Evolutionary conservation across 1,140 invertebrate species (phyloP).

Genomic region (Pteromalus puparum): DNA sequence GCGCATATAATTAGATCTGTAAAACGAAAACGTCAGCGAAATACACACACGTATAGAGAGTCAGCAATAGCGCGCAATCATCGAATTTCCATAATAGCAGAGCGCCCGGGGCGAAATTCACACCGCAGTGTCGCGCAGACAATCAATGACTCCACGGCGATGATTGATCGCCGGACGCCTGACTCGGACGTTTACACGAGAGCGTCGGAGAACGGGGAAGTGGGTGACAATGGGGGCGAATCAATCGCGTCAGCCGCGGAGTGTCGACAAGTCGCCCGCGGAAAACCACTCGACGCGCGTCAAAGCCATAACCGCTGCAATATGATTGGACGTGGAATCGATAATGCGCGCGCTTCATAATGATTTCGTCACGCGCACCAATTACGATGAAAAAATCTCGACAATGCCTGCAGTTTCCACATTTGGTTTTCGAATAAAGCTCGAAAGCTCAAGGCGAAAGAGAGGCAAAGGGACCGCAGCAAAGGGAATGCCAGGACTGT

Average conservation of each 20-base stretch:
- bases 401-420: no score
- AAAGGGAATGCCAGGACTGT: neutral
- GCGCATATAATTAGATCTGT: neutral
- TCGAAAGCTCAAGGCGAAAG: neutral
- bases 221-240: neutral
- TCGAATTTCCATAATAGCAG: neutral
- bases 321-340: neutral
- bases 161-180: neutral
- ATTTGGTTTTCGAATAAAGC: neutral
- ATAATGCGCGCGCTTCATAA: no score
- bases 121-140: neutral
- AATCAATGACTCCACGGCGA: neutral
- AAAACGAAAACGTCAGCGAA: neutral
- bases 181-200: neutral
- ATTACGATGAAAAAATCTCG: no score
- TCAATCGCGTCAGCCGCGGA: neutral
- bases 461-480: neutral
- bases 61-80: neutral
- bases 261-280: neutral
- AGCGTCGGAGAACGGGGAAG: neutral
- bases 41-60: neutral
- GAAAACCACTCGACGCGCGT: neutral
- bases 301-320: neutral
- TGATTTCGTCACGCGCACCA: no score
- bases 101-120: neutral